Percentiles rank a stretch among this genome's conserved stretches.
These are phyloP conservation scores for Poecilia gillii DNA, from an alignment of 2,797 vertebrate species.

Conservation along the genomic window DNA sequence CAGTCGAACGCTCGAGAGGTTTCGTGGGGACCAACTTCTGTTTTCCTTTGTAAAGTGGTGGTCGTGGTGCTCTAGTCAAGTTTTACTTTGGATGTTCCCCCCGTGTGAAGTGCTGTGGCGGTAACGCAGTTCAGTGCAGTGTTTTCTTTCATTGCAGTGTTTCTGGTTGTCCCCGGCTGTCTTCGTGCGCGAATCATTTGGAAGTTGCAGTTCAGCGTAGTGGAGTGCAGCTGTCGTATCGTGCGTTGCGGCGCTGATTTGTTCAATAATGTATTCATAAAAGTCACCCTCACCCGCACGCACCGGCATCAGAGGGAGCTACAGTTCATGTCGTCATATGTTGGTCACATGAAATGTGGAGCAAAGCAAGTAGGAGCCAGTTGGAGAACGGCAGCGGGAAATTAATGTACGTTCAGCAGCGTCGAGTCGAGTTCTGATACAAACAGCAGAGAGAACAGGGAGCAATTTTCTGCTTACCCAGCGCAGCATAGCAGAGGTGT, in stretches of 20 bases:
- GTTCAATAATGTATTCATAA: constrained; percentile 68
- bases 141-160: constrained; percentile 49
- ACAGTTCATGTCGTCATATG: constrained; percentile 55
- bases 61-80: constrained; percentile 65
- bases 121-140: constrained; percentile 55
- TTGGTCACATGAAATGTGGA: constrained; percentile 51
- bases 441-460: constrained; percentile 26
- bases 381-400: constrained; percentile 21
- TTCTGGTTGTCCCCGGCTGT: constrained; percentile 47
- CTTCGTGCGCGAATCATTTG: constrained; percentile 50
- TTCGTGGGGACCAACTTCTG: constrained; percentile 9
- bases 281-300: constrained; percentile 60
- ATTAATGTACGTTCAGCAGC: constrained; percentile 29
- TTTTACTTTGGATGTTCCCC: constrained; percentile 62
- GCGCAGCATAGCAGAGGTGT: constrained; percentile 62
- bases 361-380: constrained; percentile 40
- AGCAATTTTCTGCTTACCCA: constrained; percentile 52
- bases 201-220: constrained; percentile 46
- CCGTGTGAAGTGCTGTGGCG: constrained; percentile 52
- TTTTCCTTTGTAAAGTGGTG: constrained; percentile 72
- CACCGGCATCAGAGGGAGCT: constrained; percentile 56
- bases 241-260: constrained; percentile 48
- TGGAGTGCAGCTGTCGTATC: constrained; percentile 45
- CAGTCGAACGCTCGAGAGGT: neutral
- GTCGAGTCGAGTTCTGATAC: constrained; percentile 31